Base-by-base conservation (phyloP, 2,113 vertebrate genomes). In the Sciurus niger region DNA sequence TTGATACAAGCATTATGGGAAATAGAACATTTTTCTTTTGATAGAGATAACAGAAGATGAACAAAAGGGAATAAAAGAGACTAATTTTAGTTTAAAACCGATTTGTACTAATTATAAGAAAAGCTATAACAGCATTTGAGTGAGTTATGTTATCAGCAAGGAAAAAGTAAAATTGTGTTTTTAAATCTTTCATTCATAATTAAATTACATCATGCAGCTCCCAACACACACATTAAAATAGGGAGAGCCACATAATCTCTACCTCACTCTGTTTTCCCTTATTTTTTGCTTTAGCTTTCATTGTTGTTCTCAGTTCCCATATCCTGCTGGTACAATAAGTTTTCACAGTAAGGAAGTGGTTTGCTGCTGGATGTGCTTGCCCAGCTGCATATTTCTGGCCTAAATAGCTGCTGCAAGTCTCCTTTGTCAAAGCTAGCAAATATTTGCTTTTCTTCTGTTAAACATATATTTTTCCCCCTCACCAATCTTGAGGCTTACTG, bases 271-370 rank as follows among this genome's bases (percentile, higher is more conserved):
- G n/a, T 84, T 74, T 97, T 96, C 95, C 94, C 96, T 95, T 34
- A 7, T 93, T 82, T 55, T 76, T 77, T 94, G 93, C 77, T 87
- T 91, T 92, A n/a, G 51, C 91, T 97, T 97, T 97, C 95, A 95
- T 60, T 83, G 34, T 90, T 96, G 46, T 88, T 84, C 68, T 97
- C 65, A 67, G 58, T 97, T 95, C 60, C 67, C 6, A 16, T 58
- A 88, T n/a, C 94, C 98, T 97, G 97, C 96, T 98, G 98, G 92
- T 90, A 97, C 89, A 98, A 48, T 97, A 97, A 93, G 89, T 97
- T 97, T 98, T 97, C 98, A 97, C 11, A 30, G 92, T 93, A 53
- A 97, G 94, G 93, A 96, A 40, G 30, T 79, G 80, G 60, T 65
- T 96, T 88, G 77, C 90, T 91, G 16, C 90, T 34, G 68, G 87